phyloP scores from a whole-genome alignment of 2,113 vertebrate species.

The Brachyhypopomus occidentalis region DNA sequence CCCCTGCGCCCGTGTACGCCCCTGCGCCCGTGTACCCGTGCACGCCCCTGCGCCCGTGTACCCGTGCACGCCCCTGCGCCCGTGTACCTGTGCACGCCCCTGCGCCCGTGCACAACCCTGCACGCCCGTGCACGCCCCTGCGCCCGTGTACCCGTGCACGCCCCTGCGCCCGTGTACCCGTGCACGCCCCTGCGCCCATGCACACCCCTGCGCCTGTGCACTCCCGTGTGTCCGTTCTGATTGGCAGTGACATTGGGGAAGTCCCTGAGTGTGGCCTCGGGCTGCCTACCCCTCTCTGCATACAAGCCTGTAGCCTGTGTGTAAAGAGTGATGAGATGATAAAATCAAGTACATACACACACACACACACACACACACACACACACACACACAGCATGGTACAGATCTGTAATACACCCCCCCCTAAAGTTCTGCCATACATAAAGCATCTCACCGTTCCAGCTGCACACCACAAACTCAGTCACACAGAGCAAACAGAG shows the following conservation, averaged over 20 bases:
- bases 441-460: conserved; percentile 8
- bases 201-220: background rate
- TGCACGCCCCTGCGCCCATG: too few species aligned
- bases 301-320: conserved; percentile 25
- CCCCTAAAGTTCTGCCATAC: background rate
- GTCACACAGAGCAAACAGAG: background rate
- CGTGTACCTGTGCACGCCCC: too few species aligned
- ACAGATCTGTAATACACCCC: conserved; percentile 41
- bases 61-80: too few species aligned
- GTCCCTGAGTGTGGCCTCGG: conserved; percentile 4
- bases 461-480: background rate
- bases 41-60: too few species aligned
- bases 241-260: conserved; percentile 1
- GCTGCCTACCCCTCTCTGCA: background rate
- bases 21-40: background rate
- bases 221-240: background rate
- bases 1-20: too few species aligned
- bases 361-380: conserved; percentile 13
- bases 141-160: too few species aligned
- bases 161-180: too few species aligned
- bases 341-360: background rate
- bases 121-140: too few species aligned
- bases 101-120: background rate
- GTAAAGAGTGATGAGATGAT: conserved; percentile 17
- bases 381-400: conserved; percentile 14